Conservation (phyloP, 2,888 invertebrate genomes). For the Athalia cordata region DNA sequence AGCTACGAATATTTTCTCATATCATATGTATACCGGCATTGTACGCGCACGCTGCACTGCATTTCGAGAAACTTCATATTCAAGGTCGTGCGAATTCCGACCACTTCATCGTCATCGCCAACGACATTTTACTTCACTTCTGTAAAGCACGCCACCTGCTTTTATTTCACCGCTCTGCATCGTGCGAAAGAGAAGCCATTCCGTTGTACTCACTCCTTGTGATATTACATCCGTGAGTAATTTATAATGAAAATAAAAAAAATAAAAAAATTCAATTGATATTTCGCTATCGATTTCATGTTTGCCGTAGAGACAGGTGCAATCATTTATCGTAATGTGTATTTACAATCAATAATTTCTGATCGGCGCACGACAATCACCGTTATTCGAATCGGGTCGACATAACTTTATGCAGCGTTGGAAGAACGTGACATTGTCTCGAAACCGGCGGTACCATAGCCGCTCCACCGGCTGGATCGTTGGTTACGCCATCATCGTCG, state of each 20-base stretch:
- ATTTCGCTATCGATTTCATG: not conserved
- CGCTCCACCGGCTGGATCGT: not conserved
- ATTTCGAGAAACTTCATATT: too few relatives aligned
- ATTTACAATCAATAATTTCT: not conserved
- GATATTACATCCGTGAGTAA: too few relatives aligned
- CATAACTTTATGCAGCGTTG: not conserved
- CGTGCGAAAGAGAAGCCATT: too few relatives aligned
- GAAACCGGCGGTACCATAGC: constrained; percentile 1
- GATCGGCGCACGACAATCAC: constrained; percentile 10
- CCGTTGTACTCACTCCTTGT: too few relatives aligned
- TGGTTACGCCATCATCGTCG: not conserved
- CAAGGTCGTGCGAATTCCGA: too few relatives aligned
- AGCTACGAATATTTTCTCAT: not conserved
- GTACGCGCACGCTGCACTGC: not conserved
- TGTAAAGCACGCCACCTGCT: too few relatives aligned
- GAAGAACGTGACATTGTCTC: constrained; percentile 40
- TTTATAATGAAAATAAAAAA: too few relatives aligned
- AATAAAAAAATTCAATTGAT: too few relatives aligned
- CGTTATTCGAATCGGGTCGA: constrained; percentile 32
- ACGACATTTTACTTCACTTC: too few relatives aligned
- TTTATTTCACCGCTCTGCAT: too few relatives aligned
- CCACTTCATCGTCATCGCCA: too few relatives aligned
- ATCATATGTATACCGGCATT: not conserved
- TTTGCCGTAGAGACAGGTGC: constrained; percentile 4
- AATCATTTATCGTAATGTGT: constrained; percentile 30